These are phyloP conservation scores for Lepus americanus DNA, from an alignment of 2,113 vertebrate genomes.

Conservation along the genomic window DNA sequence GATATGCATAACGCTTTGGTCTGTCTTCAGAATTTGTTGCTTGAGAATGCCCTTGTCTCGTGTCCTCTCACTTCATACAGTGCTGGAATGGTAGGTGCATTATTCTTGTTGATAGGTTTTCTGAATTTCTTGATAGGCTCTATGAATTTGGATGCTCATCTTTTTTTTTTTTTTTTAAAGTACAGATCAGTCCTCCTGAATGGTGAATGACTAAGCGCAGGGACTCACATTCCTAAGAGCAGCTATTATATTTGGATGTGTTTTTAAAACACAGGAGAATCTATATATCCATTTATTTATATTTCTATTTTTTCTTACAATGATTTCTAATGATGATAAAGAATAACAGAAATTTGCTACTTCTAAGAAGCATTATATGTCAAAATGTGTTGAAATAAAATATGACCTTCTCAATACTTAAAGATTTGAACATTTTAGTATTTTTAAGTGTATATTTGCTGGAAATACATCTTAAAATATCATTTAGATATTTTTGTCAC, in stretches of 20 bases:
- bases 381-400: neutral
- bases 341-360: neutral
- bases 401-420: neutral
- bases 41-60: constrained; percentile 63
- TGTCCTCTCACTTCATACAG: constrained; percentile 30
- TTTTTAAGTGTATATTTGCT: neutral
- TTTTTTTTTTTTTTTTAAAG: constrained; percentile 9
- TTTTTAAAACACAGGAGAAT: neutral
- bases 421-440: neutral
- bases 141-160: constrained; percentile 59
- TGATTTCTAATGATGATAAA: neutral
- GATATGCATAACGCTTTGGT: constrained; percentile 57
- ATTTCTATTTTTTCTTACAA: neutral
- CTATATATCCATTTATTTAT: neutral
- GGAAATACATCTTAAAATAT: neutral
- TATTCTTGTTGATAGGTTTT: constrained; percentile 66
- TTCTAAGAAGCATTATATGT: neutral
- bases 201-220: neutral
- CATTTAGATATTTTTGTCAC: neutral
- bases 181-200: neutral
- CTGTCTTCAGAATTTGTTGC: constrained; percentile 68
- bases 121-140: constrained; percentile 48
- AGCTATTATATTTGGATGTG: neutral
- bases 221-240: neutral
- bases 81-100: neutral